A percentile compares a stretch with the other conserved stretches of the same genome.
Conservation (phyloP, 2,797 vertebrate species). For the Balearica regulorum region DNA sequence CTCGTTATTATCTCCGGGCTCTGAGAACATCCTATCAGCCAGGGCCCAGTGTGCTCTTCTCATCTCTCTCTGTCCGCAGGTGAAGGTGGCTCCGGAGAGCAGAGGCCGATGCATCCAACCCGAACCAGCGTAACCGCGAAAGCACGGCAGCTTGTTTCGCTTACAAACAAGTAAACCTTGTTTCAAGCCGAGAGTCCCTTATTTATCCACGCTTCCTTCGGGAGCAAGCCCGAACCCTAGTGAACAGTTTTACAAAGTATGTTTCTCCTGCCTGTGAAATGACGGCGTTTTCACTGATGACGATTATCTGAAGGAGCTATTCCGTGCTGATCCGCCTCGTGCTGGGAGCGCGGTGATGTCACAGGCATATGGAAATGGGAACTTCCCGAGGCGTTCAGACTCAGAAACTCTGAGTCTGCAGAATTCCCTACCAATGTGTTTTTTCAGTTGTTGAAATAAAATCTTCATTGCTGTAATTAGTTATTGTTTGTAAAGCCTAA, state of each 20-base stretch:
- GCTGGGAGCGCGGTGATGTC: accelerated
- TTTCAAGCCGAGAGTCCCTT: background rate
- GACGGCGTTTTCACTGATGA: accelerated
- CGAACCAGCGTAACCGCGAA: accelerated
- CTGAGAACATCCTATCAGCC: accelerated
- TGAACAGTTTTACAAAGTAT: accelerated
- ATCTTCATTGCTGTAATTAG: background rate
- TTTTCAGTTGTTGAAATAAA: background rate
- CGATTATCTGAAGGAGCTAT: background rate
- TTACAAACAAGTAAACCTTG: background rate
- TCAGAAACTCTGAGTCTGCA: background rate
- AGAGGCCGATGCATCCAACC: accelerated
- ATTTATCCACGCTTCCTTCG: accelerated
- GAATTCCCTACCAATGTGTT: background rate
- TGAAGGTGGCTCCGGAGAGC: background rate
- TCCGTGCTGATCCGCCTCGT: background rate
- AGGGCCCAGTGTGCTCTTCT: background rate
- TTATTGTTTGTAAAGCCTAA: background rate
- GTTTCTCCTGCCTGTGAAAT: background rate
- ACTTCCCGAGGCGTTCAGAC: background rate
- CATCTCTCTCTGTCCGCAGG: background rate
- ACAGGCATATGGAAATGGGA: accelerated
- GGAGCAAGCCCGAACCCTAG: background rate
- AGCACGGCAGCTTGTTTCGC: background rate
- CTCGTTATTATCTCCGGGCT: too few species aligned